Evolutionary conservation across 2,797 vertebrate species (phyloP).

Genomic region (Erithacus rubecula): DNA sequence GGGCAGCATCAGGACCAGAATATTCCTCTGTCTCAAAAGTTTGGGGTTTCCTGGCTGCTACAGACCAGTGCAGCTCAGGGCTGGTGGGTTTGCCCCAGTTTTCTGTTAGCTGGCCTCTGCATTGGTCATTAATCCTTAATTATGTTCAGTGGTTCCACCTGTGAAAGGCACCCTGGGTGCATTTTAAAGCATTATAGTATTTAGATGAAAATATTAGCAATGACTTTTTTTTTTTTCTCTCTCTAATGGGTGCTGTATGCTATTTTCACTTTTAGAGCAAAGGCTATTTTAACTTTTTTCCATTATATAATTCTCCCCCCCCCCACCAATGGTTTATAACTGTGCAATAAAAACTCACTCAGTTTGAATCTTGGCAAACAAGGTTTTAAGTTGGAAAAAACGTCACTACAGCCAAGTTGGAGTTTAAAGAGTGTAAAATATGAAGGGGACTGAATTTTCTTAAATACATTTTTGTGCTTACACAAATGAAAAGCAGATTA

Average conservation of each 20-base stretch:
- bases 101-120: background rate
- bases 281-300: conserved; percentile 53
- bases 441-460: conserved; percentile 17
- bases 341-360: conserved; percentile 52
- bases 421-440: conserved; percentile 44
- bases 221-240: background rate
- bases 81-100: background rate
- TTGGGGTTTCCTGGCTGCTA: conserved; percentile 12
- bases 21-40: background rate
- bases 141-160: conserved; percentile 5
- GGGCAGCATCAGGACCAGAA: background rate
- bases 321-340: conserved; percentile 21
- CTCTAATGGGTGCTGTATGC: conserved; percentile 23
- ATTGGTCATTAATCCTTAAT: background rate
- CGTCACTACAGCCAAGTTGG: conserved; percentile 28
- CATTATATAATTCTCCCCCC: conserved; percentile 50
- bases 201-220: background rate
- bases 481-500: conserved; percentile 34
- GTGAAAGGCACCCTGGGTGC: background rate
- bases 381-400: conserved; percentile 27
- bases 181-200: conserved; percentile 17
- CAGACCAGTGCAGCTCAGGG: background rate
- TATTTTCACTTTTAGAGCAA: conserved; percentile 29
- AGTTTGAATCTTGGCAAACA: conserved; percentile 52
- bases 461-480: background rate